A percentile compares a stretch with the other conserved stretches of the same genome.
Conservation (phyloP, 2,888 invertebrate genomes). For the Perizoma flavofasciatum region DNA sequence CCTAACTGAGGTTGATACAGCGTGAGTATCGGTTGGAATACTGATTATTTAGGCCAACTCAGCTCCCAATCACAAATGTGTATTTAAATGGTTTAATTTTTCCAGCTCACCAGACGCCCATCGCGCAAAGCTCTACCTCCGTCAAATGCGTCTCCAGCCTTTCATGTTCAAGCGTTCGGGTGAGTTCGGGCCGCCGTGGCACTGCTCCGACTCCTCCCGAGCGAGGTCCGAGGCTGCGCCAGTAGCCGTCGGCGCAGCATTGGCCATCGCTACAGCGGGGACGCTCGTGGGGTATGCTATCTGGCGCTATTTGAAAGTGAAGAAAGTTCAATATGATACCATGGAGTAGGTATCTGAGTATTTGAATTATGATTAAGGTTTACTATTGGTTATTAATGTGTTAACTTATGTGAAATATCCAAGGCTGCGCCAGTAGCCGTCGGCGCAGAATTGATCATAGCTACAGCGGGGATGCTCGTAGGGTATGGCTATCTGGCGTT, state of each 20-base stretch:
- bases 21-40: slow-evolving; percentile 56
- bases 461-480: slow-evolving; percentile 90
- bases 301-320: slow-evolving; percentile 93
- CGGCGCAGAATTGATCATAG: slow-evolving; percentile 92
- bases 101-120: slow-evolving; percentile 69
- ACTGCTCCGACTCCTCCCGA: slow-evolving; percentile 80
- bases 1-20: slow-evolving; percentile 81
- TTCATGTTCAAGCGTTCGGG: slow-evolving; percentile 93
- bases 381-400: too few relatives aligned
- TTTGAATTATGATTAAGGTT: too few relatives aligned
- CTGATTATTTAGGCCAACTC: too few relatives aligned
- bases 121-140: slow-evolving; percentile 86
- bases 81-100: slow-evolving; percentile 1
- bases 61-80: too few relatives aligned
- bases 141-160: slow-evolving; percentile 91
- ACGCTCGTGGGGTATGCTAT: slow-evolving; percentile 94
- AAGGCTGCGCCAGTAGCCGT: slow-evolving; percentile 90
- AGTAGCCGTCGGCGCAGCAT: slow-evolving; percentile 88
- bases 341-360: too few relatives aligned
- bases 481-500: slow-evolving; percentile 94
- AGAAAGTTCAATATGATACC: slow-evolving; percentile 85
- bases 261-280: slow-evolving; percentile 91
- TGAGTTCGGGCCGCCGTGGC: slow-evolving; percentile 87
- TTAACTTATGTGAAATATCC: slow-evolving; percentile 61
- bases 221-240: slow-evolving; percentile 92